Evolutionary conservation across 1,140 invertebrate species (phyloP).

Genomic region (Geopemphigus sp.): DNA sequence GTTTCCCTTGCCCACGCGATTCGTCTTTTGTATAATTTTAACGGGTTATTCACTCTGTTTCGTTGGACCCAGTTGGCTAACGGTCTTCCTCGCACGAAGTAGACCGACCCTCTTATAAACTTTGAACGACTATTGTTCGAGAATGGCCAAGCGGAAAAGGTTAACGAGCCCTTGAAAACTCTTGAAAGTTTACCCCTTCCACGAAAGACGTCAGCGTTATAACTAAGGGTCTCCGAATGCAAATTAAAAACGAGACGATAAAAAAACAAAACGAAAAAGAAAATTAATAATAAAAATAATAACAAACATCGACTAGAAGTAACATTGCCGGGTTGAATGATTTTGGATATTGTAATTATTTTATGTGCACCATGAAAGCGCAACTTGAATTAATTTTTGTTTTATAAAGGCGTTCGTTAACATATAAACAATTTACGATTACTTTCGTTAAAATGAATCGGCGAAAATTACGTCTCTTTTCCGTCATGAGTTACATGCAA

Average conservation of each 20-base stretch:
- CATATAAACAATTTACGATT: no score
- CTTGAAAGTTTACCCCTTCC: slow-evolving; percentile 24
- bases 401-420: background rate
- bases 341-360: background rate
- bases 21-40: slow-evolving; percentile 10
- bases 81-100: background rate
- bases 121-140: slow-evolving; percentile 34
- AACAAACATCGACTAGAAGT: background rate
- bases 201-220: slow-evolving; percentile 6
- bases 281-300: no score
- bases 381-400: background rate
- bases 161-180: slow-evolving; percentile 39
- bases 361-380: no score
- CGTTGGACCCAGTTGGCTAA: slow-evolving; percentile 16
- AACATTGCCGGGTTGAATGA: background rate
- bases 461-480: background rate
- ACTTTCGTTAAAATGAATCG: background rate
- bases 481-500: background rate
- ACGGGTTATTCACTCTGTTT: slow-evolving; percentile 16
- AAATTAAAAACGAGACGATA: slow-evolving; percentile 1
- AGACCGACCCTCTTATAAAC: slow-evolving; percentile 11
- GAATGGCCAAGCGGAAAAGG: slow-evolving; percentile 29
- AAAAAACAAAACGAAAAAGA: no score
- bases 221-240: slow-evolving; percentile 17
- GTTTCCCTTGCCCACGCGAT: background rate